A percentile compares a stretch with the other conserved stretches of the same genome.
Conservation (phyloP, 1,140 invertebrate species). For the Rhagoletis pomonella region DNA sequence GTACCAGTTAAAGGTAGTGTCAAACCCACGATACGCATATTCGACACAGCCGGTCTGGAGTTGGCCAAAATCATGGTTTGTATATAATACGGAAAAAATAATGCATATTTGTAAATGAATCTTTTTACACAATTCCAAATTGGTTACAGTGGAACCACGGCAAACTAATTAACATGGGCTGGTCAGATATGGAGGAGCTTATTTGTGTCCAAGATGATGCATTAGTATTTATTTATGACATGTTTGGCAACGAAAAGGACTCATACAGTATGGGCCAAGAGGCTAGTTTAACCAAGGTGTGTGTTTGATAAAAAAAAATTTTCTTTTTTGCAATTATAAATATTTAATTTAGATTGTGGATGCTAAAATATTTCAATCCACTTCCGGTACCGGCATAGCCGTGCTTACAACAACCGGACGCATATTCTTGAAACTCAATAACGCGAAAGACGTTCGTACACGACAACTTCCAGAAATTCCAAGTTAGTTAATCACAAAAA, state of each 20-base stretch:
- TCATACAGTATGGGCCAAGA: conserved; percentile 92
- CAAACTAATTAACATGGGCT: conserved; percentile 89
- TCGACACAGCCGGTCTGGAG: conserved; percentile 87
- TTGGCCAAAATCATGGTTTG: conserved; percentile 88
- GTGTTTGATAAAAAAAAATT: neutral
- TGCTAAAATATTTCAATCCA: conserved; percentile 85
- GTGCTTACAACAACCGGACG: conserved; percentile 90
- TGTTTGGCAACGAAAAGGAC: conserved; percentile 91
- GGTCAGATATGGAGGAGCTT: conserved; percentile 93
- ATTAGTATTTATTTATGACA: conserved; percentile 90
- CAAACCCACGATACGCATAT: conserved; percentile 92
- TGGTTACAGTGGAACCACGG: conserved; percentile 89
- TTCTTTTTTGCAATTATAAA: conserved; percentile 58
- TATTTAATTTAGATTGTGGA: conserved; percentile 73
- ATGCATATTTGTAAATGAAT: neutral
- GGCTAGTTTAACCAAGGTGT: conserved; percentile 85
- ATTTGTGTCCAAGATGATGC: conserved; percentile 96
- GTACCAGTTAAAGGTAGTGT: conserved; percentile 82
- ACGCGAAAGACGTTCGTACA: conserved; percentile 87
- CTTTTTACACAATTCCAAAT: neutral
- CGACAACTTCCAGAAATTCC: conserved; percentile 88
- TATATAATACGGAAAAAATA: conserved; percentile 28
- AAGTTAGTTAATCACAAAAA: conserved; percentile 76
- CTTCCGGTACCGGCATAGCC: conserved; percentile 89
- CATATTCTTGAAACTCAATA: conserved; percentile 89